Evolutionary conservation across 2,888 invertebrate species (phyloP), one percentile per base, ranked within the genome.

Genomic region (Nomada fucata): DNA sequence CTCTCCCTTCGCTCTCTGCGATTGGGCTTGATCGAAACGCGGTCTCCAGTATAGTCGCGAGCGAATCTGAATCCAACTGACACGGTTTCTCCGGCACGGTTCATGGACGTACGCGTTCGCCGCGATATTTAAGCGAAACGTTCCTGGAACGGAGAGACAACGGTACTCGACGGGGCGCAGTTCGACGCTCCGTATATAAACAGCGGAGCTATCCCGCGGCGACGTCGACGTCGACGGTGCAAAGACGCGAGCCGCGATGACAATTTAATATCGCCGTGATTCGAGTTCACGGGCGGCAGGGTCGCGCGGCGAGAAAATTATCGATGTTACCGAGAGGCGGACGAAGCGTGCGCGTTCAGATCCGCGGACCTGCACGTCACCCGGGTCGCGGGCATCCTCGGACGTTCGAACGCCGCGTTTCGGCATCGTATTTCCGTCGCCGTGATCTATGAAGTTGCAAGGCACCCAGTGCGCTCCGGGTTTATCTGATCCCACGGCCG

Each of bases 381-480:
- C 20, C 20, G 3, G 29, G 53, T 20, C 11, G 7, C 3, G 29
- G 44, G 36, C 1, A 5, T 10, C 13, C 23, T 11, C 23, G 44
- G 47, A 47, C 60, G 29, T 67, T 74, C 67, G 74, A 76, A 36
- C 53, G 44, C 4, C 53, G 18, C 60, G 61, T 53, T 63, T 57
- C 65, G 68, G 70, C 61, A 42, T 69, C 65, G 75, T 75, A 84
- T 81, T 86, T 86, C 81, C 69, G 78, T 29, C 52, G 53, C 64
- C 64, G 65, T 86, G 81, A 86, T 86, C 81, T 86, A 86, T 75
- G 79, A 86, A 86, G 84, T 84, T 67, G 76, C 60, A 59, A 72
- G 73, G 78, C 65, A 72, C 65, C 36, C 83, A 80, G 72, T 77
- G 68, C 3, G 53, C 52, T n/a, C 67, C 13, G 78, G 23, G 23